Percentiles rank a stretch among this genome's conserved stretches.
Conservation (phyloP, 2,113 vertebrate species). For the Podarcis cretensis region DNA sequence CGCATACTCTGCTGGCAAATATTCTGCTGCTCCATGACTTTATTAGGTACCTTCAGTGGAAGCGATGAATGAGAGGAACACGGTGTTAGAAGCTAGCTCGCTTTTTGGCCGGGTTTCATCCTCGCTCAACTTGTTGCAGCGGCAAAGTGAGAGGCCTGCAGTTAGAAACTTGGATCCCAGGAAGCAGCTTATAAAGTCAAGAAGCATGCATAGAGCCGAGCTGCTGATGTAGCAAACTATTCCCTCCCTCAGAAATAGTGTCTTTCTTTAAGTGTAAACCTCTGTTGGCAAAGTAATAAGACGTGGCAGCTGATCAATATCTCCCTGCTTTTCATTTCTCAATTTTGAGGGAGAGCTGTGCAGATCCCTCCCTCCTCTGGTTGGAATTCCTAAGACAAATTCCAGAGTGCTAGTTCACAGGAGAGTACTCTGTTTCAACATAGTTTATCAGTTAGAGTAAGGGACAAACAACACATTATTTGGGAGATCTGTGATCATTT, state of each 20-base stretch:
- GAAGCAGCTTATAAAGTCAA: too few relatives aligned
- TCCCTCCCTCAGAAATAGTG: conserved; percentile 15
- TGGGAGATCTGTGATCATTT: neutral
- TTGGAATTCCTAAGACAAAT: neutral
- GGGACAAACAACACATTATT: neutral
- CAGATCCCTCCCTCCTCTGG: neutral
- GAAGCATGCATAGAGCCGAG: too few relatives aligned
- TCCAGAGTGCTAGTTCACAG: neutral
- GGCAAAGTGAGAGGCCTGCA: too few relatives aligned
- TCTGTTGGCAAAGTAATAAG: conserved; percentile 19
- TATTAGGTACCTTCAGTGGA: neutral
- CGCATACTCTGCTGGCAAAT: neutral
- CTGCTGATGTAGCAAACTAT: neutral
- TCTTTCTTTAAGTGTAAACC: conserved; percentile 11
- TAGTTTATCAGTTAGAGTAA: neutral
- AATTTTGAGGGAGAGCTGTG: neutral
- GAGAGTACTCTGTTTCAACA: neutral
- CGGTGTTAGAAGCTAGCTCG: too few relatives aligned
- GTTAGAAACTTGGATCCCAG: too few relatives aligned
- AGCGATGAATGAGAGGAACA: neutral
- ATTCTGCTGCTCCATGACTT: neutral
- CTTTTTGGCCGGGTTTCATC: too few relatives aligned
- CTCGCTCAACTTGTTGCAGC: neutral
- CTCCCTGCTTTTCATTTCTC: conserved; percentile 6
- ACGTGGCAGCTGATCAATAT: conserved; percentile 17